phyloP scores from a whole-genome alignment of 2,797 vertebrate species.

The Lutjanus argentimaculatus region DNA sequence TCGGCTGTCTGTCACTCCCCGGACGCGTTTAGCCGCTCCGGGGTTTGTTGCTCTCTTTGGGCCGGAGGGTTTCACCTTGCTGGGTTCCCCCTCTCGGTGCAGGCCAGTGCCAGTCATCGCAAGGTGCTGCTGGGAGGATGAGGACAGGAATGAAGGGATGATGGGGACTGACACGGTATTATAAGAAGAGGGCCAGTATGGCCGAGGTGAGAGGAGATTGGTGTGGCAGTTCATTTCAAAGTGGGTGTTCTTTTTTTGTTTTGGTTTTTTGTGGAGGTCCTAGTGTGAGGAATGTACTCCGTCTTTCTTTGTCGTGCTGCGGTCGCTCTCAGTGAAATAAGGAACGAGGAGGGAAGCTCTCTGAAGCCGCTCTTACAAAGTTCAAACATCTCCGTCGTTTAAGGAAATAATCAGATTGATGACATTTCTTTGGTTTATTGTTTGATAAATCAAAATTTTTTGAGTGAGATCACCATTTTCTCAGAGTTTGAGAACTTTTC shows the following conservation, averaged over 20 bases:
- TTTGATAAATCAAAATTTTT: background rate
- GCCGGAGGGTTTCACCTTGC: conserved; percentile 23
- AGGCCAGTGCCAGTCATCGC: conserved; percentile 33
- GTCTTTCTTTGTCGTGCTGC: background rate
- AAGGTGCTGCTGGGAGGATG: conserved; percentile 36
- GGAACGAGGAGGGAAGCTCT: background rate
- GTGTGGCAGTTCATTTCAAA: conserved; percentile 10
- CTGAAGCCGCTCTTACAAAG: background rate
- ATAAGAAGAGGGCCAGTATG: conserved; percentile 10
- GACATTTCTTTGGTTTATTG: background rate
- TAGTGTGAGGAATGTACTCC: conserved; percentile 12
- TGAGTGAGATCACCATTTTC: background rate
- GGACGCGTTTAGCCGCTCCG: conserved; percentile 5
- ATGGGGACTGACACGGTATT: conserved; percentile 21
- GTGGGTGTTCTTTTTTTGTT: background rate
- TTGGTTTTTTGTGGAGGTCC: background rate
- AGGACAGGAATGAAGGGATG: conserved; percentile 4
- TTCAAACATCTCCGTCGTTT: background rate
- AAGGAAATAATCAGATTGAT: conserved; percentile 5
- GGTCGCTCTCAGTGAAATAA: conserved; percentile 1
- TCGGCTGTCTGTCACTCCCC: conserved; percentile 18
- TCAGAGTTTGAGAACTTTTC: background rate
- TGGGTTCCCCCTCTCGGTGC: conserved; percentile 21
- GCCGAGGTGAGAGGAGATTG: conserved; percentile 29
- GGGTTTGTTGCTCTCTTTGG: conserved; percentile 24